phyloP scores from a whole-genome alignment of 2,113 vertebrate species.

The Felis catus region F.catus_Fca126_mat1.0 CM031419.1:9282001-9282500 shows the following conservation, averaged over 20 bases:
- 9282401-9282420: not conserved
- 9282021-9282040: not conserved
- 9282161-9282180: fast-evolving
- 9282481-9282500: not conserved
- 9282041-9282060: too few species aligned
- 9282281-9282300: not conserved
- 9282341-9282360: fast-evolving
- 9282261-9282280: not conserved
- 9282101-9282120: fast-evolving
- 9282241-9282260: not conserved
- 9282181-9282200: not conserved
- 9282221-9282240: fast-evolving
- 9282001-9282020: not conserved
- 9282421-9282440: not conserved
- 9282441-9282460: not conserved
- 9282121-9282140: fast-evolving
- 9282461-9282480: too few species aligned
- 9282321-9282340: fast-evolving
- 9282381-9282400: not conserved
- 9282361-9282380: fast-evolving
- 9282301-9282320: fast-evolving
- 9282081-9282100: fast-evolving
- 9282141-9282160: fast-evolving
- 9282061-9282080: fast-evolving
- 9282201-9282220: not conserved